Percentiles rank a stretch among this genome's conserved stretches.
Evolutionary conservation across 2,888 invertebrate genomes (phyloP).

Genomic region (Xanthia togata): DNA sequence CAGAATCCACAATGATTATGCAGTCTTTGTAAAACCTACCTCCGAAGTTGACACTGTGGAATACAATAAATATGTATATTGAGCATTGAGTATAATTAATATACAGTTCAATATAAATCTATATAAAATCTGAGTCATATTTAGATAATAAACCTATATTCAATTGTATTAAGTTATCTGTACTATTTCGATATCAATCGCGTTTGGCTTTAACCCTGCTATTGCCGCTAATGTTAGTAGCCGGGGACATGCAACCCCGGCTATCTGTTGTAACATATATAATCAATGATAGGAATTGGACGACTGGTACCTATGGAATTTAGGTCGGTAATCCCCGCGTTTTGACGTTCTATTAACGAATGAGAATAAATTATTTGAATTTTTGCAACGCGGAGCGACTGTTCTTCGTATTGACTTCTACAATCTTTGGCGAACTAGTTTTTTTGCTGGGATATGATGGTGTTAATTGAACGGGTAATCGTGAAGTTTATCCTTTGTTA

Average conservation of each 20-base stretch:
- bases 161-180: slow-evolving; percentile 51
- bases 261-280: slow-evolving; percentile 37
- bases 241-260: slow-evolving; percentile 62
- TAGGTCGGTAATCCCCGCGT: slow-evolving; percentile 14
- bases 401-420: too few relatives aligned
- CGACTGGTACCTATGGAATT: slow-evolving; percentile 19
- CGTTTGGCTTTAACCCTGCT: slow-evolving; percentile 56
- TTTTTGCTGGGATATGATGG: not conserved
- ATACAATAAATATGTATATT: not conserved
- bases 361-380: slow-evolving; percentile 5
- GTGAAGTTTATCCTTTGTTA: not conserved
- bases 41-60: not conserved
- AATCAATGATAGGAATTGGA: slow-evolving; percentile 18
- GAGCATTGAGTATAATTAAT: too few relatives aligned
- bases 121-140: slow-evolving; percentile 2
- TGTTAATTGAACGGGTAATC: not conserved
- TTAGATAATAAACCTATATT: slow-evolving; percentile 23
- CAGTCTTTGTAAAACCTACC: too few relatives aligned
- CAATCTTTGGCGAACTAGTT: not conserved
- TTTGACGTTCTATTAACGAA: slow-evolving; percentile 1
- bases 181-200: slow-evolving; percentile 64
- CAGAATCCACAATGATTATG: not conserved
- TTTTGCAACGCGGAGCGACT: slow-evolving; percentile 14
- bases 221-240: slow-evolving; percentile 67
- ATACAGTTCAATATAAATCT: not conserved